Evolutionary conservation across 2,888 invertebrate genomes (phyloP).

Genomic region (Pelosia muscerda): DNA sequence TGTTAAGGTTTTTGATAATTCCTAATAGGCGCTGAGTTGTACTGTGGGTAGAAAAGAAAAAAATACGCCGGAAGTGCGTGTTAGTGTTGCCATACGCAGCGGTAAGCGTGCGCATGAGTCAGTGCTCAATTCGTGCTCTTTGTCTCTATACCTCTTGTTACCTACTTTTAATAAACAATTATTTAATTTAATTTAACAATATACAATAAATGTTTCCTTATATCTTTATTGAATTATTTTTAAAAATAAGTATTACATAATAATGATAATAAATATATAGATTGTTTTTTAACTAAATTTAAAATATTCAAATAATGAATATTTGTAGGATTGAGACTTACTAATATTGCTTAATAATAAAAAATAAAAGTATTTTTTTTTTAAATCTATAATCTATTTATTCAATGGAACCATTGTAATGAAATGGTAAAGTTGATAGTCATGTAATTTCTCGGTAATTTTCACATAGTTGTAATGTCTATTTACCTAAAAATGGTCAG

Average conservation of each 20-base stretch:
- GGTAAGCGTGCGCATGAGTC: conserved; percentile 64
- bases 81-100: conserved; percentile 78
- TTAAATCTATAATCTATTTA: not conserved
- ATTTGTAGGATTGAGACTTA: not conserved
- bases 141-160: conserved; percentile 20
- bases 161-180: conserved; percentile 22
- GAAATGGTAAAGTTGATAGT: not conserved
- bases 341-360: not conserved
- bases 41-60: conserved; percentile 71
- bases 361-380: not conserved
- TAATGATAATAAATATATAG: conserved; percentile 1
- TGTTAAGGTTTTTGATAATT: conserved; percentile 75
- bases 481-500: not conserved
- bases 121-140: conserved; percentile 24
- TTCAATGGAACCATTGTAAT: not conserved
- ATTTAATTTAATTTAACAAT: conserved; percentile 20
- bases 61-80: conserved; percentile 70
- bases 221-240: conserved; percentile 3
- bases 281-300: not conserved
- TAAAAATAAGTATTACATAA: not conserved
- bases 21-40: conserved; percentile 81
- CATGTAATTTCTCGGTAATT: not conserved
- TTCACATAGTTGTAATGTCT: not conserved
- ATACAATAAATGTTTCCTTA: conserved; percentile 9
- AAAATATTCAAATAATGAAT: not conserved